Evolutionary conservation across 2,888 invertebrate genomes (phyloP), one percentile per base, ranked within the genome.

Genomic region (Caenorhabditis zanzibari): DNA sequence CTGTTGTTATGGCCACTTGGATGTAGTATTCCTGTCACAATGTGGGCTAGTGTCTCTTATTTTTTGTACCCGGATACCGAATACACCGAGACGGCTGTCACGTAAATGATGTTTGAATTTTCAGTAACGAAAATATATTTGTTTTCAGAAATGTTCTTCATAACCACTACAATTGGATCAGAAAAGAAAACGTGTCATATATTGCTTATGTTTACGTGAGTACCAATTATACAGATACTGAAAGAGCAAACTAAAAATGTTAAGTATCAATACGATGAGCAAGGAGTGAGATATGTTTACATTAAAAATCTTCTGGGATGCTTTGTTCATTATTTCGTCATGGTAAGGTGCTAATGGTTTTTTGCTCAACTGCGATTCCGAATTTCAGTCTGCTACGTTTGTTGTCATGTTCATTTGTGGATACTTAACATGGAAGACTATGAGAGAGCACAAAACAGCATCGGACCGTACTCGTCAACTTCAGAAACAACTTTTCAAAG

Each of bases 31-130:
- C 74, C 81, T 2, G 73, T 81, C 4, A 68, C 68, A 10, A 66
- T 68, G 54, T 81, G 81, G 81, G 81, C 81, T 9, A 69, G 68
- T 54, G 81, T 81, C 59, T 81, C 81, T 1, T 81, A 81, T 14
- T 81, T 81, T 41, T 61, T 81, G 54, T 81, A 81, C 56, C 81
- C 81, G 19, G 81, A 81, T 47, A 73, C 81, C 1, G 81, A 74
- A 7, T 68, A 61, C 54, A 81, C 81, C 1, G 81, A 81, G 24
- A 35, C 22, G 10, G 81, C 81, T 19, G 81, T 81, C 63, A 71
- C 47, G 79, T 79, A 22, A n/a, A 64, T n/a, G 35, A 52, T 41
- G 32, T 66, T 35, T 38, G 28, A 49, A 10, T 66, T 32, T 19
- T 22, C 10, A 49, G 9, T 19, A n/a, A n/a, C n/a, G n/a, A 10